Percentiles rank a stretch among this genome's conserved stretches.
phyloP scores from a whole-genome alignment of 2,797 vertebrate genomes.

The Acrossocheilus fasciatus region DNA sequence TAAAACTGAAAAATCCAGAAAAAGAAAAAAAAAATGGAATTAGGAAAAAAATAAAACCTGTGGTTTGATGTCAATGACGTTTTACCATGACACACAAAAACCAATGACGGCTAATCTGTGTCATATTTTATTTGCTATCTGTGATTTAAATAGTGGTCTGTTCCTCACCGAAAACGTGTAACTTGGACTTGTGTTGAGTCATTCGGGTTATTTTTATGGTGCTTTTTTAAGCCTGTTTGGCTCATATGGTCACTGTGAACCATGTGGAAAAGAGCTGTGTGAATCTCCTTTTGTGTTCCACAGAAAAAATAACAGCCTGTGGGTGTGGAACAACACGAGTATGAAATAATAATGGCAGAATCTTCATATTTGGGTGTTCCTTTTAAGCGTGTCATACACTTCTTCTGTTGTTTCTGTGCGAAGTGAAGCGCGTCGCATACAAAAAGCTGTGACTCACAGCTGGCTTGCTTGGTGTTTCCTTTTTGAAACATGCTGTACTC shows the following conservation, averaged over 20 bases:
- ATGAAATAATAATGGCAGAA: slow-evolving; percentile 6
- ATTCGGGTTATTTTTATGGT: not conserved
- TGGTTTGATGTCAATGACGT: not conserved
- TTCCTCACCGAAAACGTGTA: not conserved
- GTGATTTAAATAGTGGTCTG: not conserved
- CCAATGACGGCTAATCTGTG: not conserved
- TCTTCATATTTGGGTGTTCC: not conserved
- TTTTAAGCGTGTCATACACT: slow-evolving; percentile 9
- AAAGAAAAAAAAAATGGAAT: not conserved
- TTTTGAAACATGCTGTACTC: not conserved
- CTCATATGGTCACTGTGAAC: not conserved
- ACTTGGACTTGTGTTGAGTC: not conserved
- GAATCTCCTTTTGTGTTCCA: not conserved
- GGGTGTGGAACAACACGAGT: not conserved
- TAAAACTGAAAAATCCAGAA: too few relatives aligned
- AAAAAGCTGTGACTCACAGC: slow-evolving; percentile 28
- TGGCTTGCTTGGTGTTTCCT: slow-evolving; percentile 22
- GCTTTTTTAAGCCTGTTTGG: not conserved
- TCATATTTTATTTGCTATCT: not conserved
- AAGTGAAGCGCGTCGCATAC: not conserved
- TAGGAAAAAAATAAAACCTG: not conserved
- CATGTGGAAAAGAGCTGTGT: not conserved
- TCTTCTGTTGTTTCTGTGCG: slow-evolving; percentile 1
- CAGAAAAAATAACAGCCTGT: slow-evolving; percentile 5
- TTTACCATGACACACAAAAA: not conserved